Evolutionary conservation across 2,113 vertebrate genomes (phyloP), one percentile per base, ranked within the genome.

Genomic region (Halichoeres trimaculatus): DNA sequence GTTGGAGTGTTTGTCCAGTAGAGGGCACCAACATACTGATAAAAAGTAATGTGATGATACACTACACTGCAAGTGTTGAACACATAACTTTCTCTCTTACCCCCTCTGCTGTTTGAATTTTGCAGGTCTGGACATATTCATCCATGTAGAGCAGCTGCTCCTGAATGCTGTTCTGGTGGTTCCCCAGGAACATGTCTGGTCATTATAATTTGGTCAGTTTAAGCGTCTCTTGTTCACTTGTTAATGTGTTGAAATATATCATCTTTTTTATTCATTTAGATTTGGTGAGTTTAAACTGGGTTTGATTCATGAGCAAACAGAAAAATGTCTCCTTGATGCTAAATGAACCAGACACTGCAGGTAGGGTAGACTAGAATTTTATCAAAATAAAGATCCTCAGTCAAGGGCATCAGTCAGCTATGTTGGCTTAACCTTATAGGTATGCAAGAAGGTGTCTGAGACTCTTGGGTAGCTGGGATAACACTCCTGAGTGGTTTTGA

Each of bases 11-110:
- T 9, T 75, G 67, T 65, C 89, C 90, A 86, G 77, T 69, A 90
- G 89, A 89, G 79, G 12, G 83, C 78, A 70, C 77, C 77, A 88
- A 36, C 26, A 64, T 2, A 77, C 75, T 65, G 76, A 5, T 14
- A 20, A 75, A 80, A 11, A 30, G 22, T 22, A 3, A 20, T 3
- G 26, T 12, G n/a, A 40, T 19, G 50, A 43, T 34, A 12, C 2
- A 56, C 20, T 24, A 2, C 9, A 19, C 20, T 36, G 35, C 54
- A 60, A 55, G 47, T 65, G 20, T 35, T 16, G 35, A 59, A 50
- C 23, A 30, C 8, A 16, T 3, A 1, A 45, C 40, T 38, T 23
- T 35, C 45, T 74, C 74, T 54, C 34, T 77, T 47, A 17, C 76
- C 62, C 81, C 81, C 78, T 63, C 87, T 88, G 70, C 66, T 85